Evolutionary conservation across 2,888 invertebrate species (phyloP), one percentile per base, ranked within the genome.

Genomic region (Phoronis australis): DNA sequence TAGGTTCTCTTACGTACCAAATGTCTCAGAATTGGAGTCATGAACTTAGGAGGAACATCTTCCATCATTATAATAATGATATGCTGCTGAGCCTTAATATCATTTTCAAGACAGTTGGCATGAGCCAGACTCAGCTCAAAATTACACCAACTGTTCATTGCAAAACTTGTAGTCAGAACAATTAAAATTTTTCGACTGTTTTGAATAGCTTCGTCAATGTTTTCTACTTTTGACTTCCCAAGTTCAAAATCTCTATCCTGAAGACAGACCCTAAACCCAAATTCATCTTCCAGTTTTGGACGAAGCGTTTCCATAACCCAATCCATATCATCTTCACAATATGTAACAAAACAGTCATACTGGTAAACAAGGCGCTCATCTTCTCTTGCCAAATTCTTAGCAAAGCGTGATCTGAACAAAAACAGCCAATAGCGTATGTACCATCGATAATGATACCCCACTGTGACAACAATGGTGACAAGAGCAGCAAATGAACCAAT

Each of bases 241-340:
- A 35, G n/a, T 5, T 24, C 15, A 25, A 50, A 52, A 41, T 54
- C 57, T 43, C 60, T 47, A 0, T 57, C 52, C 1, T 54, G 52
- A n/a, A n/a, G n/a, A 40, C 62, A 66, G 3, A 63, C 42, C 5
- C 38, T 51, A 38, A 55, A 63, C 5, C 52, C 50, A n/a, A n/a
- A n/a, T n/a, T n/a, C n/a, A 15, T 44, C 47, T 40, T 66, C 66
- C 20, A 64, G 51, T 9, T 45, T 55, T 2, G 52, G 55, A 1
- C 64, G 46, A 15, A 66, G 35, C 37, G 62, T 44, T 0, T 57
- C 25, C 12, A 48, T 25, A 1, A 62, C 61, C 66, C 66, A 66
- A 1, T 41, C 42, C 6, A 40, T 45, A 42, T 66, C 64, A 2
- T 54, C 50, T 1, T 61, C 57, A 9, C 58, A 43, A 48, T 52